Evolutionary conservation across 2,888 invertebrate species (phyloP), one percentile per base, ranked within the genome.

Genomic region (Aspidiotus destructor): DNA sequence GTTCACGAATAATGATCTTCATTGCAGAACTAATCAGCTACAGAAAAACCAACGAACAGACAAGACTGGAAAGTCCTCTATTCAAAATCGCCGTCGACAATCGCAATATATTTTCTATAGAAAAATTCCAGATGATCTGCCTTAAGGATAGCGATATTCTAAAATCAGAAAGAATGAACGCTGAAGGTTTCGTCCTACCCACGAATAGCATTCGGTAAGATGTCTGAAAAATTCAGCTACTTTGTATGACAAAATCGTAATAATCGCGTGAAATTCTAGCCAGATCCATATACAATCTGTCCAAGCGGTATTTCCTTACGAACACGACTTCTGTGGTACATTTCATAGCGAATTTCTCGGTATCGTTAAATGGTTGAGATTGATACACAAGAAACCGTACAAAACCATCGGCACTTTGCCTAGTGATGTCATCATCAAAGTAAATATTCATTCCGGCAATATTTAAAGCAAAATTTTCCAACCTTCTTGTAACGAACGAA

Each of bases 361-460:
- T 1, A 82, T 93, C 42, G 85, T 90, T 75, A 98, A 96, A 77
- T 99, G 98, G 98, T 78, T 97, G 68, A 95, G 94, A 77, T 78
- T 88, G 70, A 83, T 93, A 11, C 95, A 96, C 76, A 77, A 78
- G 44, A 76, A 74, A 62, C 72, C 72, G 11, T 70, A 61, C 17
- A 67, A 69, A 13, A 70, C 71, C 41, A 74, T 75, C 0, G 71
- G 73, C 1, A 83, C 82, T 57, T 77, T 97, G 67, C 94, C 96
- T 0, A 87, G 89, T 72, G 98, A 98, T 80, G 79, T 97, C 73
- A 83, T 89, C 67, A 89, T 98, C 60, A 89, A 89, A 81, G 89
- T 92, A 74, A 79, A 79, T 77, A 57, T 69, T 71, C 28, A 28
- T 5, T 28, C 28, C 5, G 28, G 28, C 28, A 5, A 5, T 28